Evolutionary conservation across 2,888 invertebrate species (phyloP).

Genomic region (Cataglyphis albicans): DNA sequence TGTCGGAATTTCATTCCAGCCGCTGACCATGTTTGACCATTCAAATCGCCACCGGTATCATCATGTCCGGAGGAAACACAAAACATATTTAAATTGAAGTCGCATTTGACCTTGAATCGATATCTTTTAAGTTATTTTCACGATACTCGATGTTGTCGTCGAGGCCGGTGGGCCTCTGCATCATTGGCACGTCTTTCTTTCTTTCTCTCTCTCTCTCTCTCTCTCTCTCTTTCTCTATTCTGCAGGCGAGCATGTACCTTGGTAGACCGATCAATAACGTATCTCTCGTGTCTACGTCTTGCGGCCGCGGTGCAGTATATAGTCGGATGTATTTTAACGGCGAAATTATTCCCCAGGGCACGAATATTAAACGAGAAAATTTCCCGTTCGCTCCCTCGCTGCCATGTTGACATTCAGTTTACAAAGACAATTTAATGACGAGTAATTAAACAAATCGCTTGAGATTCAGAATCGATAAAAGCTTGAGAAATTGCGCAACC

Average conservation of each 20-base stretch:
- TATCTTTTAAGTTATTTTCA: conserved; percentile 64
- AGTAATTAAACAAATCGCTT: conserved; percentile 5
- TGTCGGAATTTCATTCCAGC: conserved; percentile 5
- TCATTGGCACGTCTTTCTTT: conserved; percentile 28
- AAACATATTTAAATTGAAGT: conserved; percentile 54
- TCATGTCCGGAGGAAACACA: background rate
- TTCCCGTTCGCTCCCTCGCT: background rate
- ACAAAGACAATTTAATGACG: background rate
- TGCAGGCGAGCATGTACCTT: conserved; percentile 51
- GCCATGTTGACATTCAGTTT: background rate
- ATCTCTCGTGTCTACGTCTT: conserved; percentile 52
- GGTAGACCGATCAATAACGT: conserved; percentile 67
- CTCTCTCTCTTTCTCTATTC: conserved; percentile 36
- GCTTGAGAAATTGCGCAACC: conserved; percentile 10
- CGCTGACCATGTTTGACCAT: background rate
- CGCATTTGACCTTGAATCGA: conserved; percentile 55
- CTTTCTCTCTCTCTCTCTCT: conserved; percentile 1
- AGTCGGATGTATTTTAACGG: conserved; percentile 25
- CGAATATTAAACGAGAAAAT: conserved; percentile 21
- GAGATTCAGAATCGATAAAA: background rate
- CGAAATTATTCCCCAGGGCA: conserved; percentile 33
- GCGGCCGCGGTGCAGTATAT: conserved; percentile 26
- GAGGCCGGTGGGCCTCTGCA: conserved; percentile 47
- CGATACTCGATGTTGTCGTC: conserved; percentile 30
- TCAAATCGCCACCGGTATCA: background rate